Percentiles rank a stretch among this genome's conserved stretches.
Evolutionary conservation across 2,888 invertebrate species (phyloP).

Genomic region (Hypomecis punctinalis): DNA sequence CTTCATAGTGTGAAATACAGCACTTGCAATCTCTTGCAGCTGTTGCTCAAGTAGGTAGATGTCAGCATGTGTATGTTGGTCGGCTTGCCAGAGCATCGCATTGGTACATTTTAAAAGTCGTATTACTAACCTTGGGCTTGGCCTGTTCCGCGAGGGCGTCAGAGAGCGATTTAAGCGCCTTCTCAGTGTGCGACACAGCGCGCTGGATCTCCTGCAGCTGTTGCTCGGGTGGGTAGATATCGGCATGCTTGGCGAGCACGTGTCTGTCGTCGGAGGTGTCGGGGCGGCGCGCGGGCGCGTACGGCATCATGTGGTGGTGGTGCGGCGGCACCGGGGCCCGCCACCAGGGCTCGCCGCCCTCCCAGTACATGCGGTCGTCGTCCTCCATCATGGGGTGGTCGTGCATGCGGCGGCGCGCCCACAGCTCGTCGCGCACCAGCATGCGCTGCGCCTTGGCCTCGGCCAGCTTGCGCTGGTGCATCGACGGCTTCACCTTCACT

Average conservation of each 20-base stretch:
- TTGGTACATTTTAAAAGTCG: neutral
- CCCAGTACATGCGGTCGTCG: slow-evolving; percentile 95
- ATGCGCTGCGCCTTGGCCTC: slow-evolving; percentile 93
- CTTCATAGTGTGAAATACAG: too few species aligned
- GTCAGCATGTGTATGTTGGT: too few species aligned
- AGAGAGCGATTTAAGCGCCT: slow-evolving; percentile 96
- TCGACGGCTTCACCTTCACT: slow-evolving; percentile 97
- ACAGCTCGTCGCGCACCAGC: slow-evolving; percentile 88
- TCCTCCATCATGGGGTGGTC: slow-evolving; percentile 85
- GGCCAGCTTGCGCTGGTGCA: slow-evolving; percentile 91
- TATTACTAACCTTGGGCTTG: slow-evolving; percentile 60
- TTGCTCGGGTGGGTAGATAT: slow-evolving; percentile 96
- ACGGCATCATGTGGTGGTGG: slow-evolving; percentile 68
- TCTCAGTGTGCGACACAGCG: slow-evolving; percentile 96
- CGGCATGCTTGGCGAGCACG: slow-evolving; percentile 96
- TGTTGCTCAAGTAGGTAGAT: too few species aligned
- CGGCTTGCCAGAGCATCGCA: slow-evolving; percentile 28
- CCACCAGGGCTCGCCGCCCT: slow-evolving; percentile 88
- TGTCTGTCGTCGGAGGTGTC: slow-evolving; percentile 98
- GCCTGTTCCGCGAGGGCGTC: slow-evolving; percentile 91
- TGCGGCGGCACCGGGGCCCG: slow-evolving; percentile 73
- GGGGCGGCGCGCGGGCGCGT: slow-evolving; percentile 88
- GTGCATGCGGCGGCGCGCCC: slow-evolving; percentile 88
- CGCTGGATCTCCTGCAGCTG: slow-evolving; percentile 96
- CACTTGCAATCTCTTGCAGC: too few species aligned